Conservation (phyloP, 2,797 vertebrate species). For the Rhinatrema bivittatum region DNA sequence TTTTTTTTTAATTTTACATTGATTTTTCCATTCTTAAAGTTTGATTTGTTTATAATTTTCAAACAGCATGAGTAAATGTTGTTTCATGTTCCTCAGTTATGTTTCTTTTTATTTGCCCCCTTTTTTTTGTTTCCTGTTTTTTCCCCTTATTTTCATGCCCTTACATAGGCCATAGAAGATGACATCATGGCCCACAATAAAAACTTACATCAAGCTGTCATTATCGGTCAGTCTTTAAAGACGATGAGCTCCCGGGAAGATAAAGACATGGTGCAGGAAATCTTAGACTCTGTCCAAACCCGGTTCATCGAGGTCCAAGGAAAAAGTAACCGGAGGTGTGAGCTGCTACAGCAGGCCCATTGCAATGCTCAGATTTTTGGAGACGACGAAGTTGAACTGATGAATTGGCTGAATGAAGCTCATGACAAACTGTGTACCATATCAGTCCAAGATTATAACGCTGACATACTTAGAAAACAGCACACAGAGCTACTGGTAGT, state of each 20-base stretch:
- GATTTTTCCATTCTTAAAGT: slow-evolving; percentile 35
- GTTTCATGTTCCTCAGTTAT: slow-evolving; percentile 34
- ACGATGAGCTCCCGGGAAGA: slow-evolving; percentile 85
- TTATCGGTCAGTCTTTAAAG: slow-evolving; percentile 83
- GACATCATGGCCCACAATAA: slow-evolving; percentile 82
- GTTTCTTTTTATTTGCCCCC: slow-evolving; percentile 44
- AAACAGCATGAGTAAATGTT: neutral
- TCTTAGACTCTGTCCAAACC: slow-evolving; percentile 78
- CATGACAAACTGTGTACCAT: slow-evolving; percentile 73
- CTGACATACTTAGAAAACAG: slow-evolving; percentile 76
- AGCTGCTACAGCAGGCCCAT: slow-evolving; percentile 85
- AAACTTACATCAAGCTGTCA: slow-evolving; percentile 83
- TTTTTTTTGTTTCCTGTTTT: slow-evolving; percentile 36
- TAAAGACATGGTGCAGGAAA: slow-evolving; percentile 87
- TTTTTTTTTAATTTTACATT: slow-evolving; percentile 39
- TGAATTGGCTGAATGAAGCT: slow-evolving; percentile 92
- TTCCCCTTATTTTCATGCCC: slow-evolving; percentile 41
- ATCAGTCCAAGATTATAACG: slow-evolving; percentile 73
- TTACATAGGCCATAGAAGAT: slow-evolving; percentile 82
- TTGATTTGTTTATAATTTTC: slow-evolving; percentile 2
- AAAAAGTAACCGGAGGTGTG: slow-evolving; percentile 76
- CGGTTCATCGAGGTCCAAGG: slow-evolving; percentile 87
- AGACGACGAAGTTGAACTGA: slow-evolving; percentile 90
- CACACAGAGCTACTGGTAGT: slow-evolving; percentile 87
- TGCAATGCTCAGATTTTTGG: slow-evolving; percentile 93